These are phyloP conservation scores for Smithornis capensis DNA, from an alignment of 2,113 vertebrate species.

Conservation along the genomic window DNA sequence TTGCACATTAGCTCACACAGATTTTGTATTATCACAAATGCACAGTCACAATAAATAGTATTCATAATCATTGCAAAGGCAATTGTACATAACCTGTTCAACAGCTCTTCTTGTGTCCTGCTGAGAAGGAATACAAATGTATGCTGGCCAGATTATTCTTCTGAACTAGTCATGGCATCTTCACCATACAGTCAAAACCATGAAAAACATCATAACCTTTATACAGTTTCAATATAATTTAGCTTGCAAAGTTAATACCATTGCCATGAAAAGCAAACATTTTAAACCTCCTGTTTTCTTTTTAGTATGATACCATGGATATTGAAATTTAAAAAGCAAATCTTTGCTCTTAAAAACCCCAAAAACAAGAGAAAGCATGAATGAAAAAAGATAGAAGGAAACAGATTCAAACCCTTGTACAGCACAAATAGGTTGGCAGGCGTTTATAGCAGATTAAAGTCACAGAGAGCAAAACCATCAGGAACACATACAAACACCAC, in stretches of 20 bases:
- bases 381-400: neutral
- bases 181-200: neutral
- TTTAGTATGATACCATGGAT: neutral
- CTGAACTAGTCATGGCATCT: neutral
- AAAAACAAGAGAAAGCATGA: neutral
- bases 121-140: neutral
- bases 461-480: slow-evolving; percentile 4
- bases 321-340: neutral
- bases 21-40: neutral
- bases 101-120: neutral
- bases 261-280: neutral
- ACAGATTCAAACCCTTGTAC: neutral
- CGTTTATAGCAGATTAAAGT: neutral
- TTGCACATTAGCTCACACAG: neutral
- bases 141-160: neutral
- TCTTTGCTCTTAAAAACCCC: neutral
- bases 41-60: neutral
- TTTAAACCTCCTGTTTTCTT: neutral
- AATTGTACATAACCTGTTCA: neutral
- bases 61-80: neutral
- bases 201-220: neutral
- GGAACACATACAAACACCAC: slow-evolving; percentile 35
- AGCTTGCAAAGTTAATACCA: neutral
- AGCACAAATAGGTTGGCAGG: neutral
- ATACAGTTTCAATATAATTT: neutral